phyloP scores from a whole-genome alignment of 1,140 invertebrate genomes.

The Atta texana region DNA sequence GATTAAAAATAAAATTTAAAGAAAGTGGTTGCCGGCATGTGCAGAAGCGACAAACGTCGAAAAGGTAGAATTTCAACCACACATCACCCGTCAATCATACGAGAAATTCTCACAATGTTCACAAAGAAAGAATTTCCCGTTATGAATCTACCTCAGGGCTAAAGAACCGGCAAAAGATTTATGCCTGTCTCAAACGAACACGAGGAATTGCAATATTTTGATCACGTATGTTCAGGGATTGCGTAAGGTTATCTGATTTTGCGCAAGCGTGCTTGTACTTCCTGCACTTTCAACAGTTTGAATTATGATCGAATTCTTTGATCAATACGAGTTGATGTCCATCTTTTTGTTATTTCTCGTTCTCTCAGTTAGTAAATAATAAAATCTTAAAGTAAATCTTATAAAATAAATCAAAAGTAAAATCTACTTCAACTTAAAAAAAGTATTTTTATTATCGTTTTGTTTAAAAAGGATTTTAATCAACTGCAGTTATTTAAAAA shows the following conservation, averaged over 20 bases:
- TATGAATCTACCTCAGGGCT: slow-evolving; percentile 29
- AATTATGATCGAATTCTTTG: slow-evolving; percentile 3
- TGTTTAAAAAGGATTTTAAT: neutral
- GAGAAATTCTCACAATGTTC: slow-evolving; percentile 49
- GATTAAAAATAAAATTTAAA: neutral
- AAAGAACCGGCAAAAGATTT: slow-evolving; percentile 56
- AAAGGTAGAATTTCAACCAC: slow-evolving; percentile 42
- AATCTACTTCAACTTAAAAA: neutral
- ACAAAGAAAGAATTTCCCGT: slow-evolving; percentile 30
- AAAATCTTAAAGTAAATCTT: neutral
- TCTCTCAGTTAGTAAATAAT: neutral
- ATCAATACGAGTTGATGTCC: neutral
- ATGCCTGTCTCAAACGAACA: slow-evolving; percentile 34
- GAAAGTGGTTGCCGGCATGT: neutral
- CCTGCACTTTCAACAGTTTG: neutral
- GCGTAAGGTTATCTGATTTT: slow-evolving; percentile 39
- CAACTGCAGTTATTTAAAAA: neutral
- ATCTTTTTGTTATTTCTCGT: neutral
- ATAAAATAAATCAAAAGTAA: neutral
- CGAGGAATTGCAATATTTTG: slow-evolving; percentile 45
- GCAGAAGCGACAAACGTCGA: slow-evolving; percentile 23
- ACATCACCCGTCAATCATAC: slow-evolving; percentile 48
- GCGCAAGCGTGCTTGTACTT: neutral
- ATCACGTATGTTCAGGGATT: slow-evolving; percentile 56
- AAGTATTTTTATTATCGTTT: neutral